Base-by-base conservation (phyloP, 2,888 invertebrate species). In the Ischnus inquisitorius region DNA sequence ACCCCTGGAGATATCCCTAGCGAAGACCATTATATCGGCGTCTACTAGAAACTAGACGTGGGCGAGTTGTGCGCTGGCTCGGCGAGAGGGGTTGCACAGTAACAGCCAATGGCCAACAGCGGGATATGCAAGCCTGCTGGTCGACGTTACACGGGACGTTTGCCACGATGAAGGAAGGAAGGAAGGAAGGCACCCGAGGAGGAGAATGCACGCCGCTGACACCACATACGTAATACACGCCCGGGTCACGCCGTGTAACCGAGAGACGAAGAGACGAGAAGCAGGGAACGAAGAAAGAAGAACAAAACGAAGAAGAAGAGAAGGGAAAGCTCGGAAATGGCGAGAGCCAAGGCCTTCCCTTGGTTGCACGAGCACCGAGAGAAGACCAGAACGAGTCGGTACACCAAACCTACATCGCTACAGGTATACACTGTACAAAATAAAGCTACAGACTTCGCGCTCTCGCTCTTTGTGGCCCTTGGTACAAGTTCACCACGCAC, bases 21-120 rank as follows among this genome's bases (percentile, higher is more conserved):
- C 82, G 81, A 87, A 85, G 88, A 85, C 88, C 86, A 89, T 91
- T 90, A 90, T 89, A 90, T 87, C 85, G 90, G 87, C 84, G 86
- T 34, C 14, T 43, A 22, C 12, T 60, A 39, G 62, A 34, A n/a
- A 10, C 34, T 19, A 43, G 48, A 75, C 79, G 77, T 76, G 79
- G 79, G 82, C 79, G 83, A 64, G 74, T 62, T 34, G 76, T 68
- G 64, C 46, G 77, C 22, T 77, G 46, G 34, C 8, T 46, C 14
- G 16, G 67, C 41, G 51, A 34, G 34, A 34, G 54, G 83, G 81
- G 74, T 74, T 78, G 74, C 46, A 34, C 34, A 34, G 57, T 62
- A 77, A 68, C 57, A 77, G 25, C 22, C 22, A 34, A 25, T 62
- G 51, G 16, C 68, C 43, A 51, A 68, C 75, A 79, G 68, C 51